phyloP scores from a whole-genome alignment of 1,140 invertebrate genomes.

The Caenorhabditis tropicalis region DNA sequence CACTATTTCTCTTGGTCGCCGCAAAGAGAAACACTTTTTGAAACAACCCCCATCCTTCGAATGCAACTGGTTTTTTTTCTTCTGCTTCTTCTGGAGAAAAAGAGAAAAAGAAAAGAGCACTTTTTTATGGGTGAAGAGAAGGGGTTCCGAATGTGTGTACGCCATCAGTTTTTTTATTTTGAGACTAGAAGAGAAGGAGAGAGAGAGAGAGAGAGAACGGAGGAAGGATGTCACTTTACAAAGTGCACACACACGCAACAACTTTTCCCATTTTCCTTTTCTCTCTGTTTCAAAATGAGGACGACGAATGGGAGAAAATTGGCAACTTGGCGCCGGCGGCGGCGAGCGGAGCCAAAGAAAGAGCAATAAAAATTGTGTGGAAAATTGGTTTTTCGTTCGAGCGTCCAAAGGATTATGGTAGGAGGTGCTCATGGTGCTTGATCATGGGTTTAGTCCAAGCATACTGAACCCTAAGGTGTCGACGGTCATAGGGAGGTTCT shows the following conservation, averaged over 20 bases:
- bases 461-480: no score
- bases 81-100: background rate
- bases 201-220: background rate
- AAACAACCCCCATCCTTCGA: slow-evolving; percentile 3
- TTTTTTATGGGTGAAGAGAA: slow-evolving; percentile 31
- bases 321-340: background rate
- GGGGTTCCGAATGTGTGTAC: background rate
- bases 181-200: background rate
- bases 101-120: background rate
- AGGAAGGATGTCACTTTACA: slow-evolving; percentile 37
- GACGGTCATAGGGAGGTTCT: no score
- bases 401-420: background rate
- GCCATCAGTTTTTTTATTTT: background rate
- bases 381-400: background rate
- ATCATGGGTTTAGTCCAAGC: no score
- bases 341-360: background rate
- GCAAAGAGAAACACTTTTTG: slow-evolving; percentile 12
- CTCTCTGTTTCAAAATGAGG: no score
- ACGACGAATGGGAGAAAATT: no score
- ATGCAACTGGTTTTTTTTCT: slow-evolving; percentile 8
- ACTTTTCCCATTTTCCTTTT: background rate
- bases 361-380: background rate
- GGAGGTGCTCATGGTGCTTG: background rate
- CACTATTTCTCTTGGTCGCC: background rate
- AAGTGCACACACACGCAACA: slow-evolving; percentile 30